A percentile compares a stretch with the other conserved stretches of the same genome.
These are phyloP conservation scores for Apoderus coryli DNA, from an alignment of 2,888 invertebrate genomes.

Conservation along the genomic window DNA sequence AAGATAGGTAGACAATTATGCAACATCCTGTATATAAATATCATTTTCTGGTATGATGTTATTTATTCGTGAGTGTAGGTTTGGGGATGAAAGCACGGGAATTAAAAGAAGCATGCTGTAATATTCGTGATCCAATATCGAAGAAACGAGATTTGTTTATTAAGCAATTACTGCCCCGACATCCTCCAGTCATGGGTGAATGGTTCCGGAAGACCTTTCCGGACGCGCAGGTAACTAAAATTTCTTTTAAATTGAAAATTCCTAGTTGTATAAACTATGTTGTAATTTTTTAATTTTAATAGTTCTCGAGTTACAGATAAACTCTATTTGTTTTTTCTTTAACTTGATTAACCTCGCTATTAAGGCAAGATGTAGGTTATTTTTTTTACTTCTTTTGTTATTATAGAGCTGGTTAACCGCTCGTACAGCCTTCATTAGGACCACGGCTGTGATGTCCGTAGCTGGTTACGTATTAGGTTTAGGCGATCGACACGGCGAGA, in stretches of 20 bases:
- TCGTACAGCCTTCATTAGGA: conserved; percentile 76
- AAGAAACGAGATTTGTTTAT: conserved; percentile 51
- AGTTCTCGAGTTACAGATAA: no score
- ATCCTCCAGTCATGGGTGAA: conserved; percentile 79
- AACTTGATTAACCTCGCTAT: no score
- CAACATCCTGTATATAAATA: conserved; percentile 1
- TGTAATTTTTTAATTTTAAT: no score
- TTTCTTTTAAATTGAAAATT: conserved; percentile 1
- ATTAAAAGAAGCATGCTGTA: conserved; percentile 46
- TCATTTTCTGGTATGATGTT: no score
- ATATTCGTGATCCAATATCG: conserved; percentile 44
- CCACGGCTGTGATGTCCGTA: conserved; percentile 96
- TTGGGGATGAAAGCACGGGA: conserved; percentile 43
- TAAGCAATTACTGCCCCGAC: conserved; percentile 47
- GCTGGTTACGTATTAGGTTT: conserved; percentile 81
- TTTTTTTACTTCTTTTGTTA: conserved; percentile 13
- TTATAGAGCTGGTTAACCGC: conserved; percentile 66
- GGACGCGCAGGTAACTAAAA: conserved; percentile 45
- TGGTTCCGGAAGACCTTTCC: conserved; percentile 86
- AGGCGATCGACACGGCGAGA: conserved; percentile 94
- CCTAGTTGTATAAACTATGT: no score
- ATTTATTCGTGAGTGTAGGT: no score
- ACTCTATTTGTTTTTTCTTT: no score
- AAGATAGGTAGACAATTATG: no score
- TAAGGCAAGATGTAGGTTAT: neutral